Base-by-base conservation (phyloP, 2,888 invertebrate species). In the Pedicia rivosa region DNA sequence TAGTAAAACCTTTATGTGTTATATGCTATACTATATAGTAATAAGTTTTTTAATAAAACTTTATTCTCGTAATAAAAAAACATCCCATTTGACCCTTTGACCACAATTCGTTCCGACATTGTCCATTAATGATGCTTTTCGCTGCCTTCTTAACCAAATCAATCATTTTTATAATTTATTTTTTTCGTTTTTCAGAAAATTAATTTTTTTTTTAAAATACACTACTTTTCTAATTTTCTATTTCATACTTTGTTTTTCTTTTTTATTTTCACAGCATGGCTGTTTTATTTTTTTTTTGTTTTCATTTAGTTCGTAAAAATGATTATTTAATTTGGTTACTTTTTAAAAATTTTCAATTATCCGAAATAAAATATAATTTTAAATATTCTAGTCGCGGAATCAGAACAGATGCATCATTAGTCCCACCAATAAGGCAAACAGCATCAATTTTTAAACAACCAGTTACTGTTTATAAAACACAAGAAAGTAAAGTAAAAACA, bases 401-500 rank as follows among this genome's bases (percentile, higher is more conserved):
- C 9, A 70, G 87, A 41, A 83, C 80, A 44, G 95, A 95, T 63
- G 78, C 87, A 8, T 86, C 88, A 9, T 60, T 95, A 44, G 83
- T 91, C 36, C 84, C 94, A 33, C 97, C 97, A 2, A 94, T 95
- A 42, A 72, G 95, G 30, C 95, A 97, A 65, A 97, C 95, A 1
- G 92, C 95, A 1, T 94, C 94, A 3, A 95, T 98, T 53, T 97
- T 97, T 59, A 97, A 97, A 56, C 97, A 98, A 57, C 95, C 97
- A 1, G 95, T 98, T 0, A 97, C 95, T 2, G 84, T 97, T 5
- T 78, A 90, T 50, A 84, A 87, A 57, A 90, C 84, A 19, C 88
- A 84, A 56, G 86, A 90, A 54, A 83, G 87, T 50, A 81, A 84
- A 64, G 84, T 88, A 10, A 87, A 88, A 60, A 70, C 73, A 5